A percentile compares a stretch with the other conserved stretches of the same genome.
Conservation (phyloP, 1,140 invertebrate genomes). For the Tyrophagus putrescentiae region DNA sequence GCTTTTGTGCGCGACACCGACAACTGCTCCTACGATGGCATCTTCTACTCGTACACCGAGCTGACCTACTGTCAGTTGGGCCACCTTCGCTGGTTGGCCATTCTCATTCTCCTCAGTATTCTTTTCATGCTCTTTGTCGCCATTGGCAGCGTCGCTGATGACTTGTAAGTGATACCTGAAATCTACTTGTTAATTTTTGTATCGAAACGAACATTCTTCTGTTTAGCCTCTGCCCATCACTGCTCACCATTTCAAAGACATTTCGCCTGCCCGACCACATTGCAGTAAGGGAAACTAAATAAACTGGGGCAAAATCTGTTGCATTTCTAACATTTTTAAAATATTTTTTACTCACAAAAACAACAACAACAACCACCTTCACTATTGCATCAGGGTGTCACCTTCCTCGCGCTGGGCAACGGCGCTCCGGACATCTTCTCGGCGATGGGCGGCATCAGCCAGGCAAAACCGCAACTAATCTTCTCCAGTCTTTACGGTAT, state of each 20-base stretch:
- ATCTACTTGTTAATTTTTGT: too few species aligned
- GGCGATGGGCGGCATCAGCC: constrained; percentile 39
- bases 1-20: not conserved
- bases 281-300: constrained; percentile 35
- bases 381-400: constrained; percentile 43
- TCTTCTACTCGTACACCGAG: not conserved
- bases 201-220: too few species aligned
- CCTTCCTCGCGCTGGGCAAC: constrained; percentile 65
- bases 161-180: too few species aligned
- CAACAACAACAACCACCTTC: not conserved
- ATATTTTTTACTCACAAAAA: too few species aligned
- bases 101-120: not conserved
- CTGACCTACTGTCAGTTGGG: constrained; percentile 7
- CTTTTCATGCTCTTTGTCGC: not conserved
- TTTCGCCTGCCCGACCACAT: constrained; percentile 52
- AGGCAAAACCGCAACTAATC: constrained; percentile 41
- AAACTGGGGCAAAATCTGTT: too few species aligned
- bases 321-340: too few species aligned
- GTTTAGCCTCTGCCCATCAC: constrained; percentile 44
- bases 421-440: constrained; percentile 59
- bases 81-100: not conserved
- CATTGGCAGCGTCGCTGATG: constrained; percentile 6
- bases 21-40: constrained; percentile 5
- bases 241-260: constrained; percentile 47
- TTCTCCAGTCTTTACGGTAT: constrained; percentile 44